phyloP scores from a whole-genome alignment of 2,113 vertebrate genomes.

The Vidua macroura region DNA sequence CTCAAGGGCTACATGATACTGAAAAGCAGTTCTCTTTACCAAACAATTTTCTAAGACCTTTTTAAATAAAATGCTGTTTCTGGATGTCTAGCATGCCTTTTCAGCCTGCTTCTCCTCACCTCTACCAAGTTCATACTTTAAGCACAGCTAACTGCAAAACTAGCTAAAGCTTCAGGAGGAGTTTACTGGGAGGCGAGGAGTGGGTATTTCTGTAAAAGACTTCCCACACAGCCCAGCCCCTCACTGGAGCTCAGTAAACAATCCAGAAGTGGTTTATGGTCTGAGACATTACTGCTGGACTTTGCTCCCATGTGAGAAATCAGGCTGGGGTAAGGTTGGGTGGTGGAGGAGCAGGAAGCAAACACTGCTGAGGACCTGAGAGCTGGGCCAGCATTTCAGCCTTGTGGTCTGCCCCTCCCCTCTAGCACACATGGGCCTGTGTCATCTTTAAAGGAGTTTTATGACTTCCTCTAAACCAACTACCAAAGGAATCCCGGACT shows the following conservation, averaged over 20 bases:
- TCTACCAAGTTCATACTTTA: background rate
- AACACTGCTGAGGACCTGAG: background rate
- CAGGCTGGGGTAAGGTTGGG: background rate
- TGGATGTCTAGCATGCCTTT: background rate
- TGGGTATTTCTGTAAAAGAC: background rate
- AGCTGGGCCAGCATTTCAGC: background rate
- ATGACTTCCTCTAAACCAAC: slow-evolving; percentile 46
- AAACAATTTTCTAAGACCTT: background rate
- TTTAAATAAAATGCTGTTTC: background rate
- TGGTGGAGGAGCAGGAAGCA: background rate
- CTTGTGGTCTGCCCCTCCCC: background rate
- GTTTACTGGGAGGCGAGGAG: accelerated
- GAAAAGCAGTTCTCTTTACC: background rate
- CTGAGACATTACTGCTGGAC: background rate
- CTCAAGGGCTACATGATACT: background rate
- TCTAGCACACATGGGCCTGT: background rate
- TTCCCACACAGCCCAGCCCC: background rate
- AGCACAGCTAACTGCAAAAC: background rate
- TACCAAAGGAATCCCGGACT: slow-evolving; percentile 27
- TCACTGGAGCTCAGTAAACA: background rate
- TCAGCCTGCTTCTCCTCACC: background rate
- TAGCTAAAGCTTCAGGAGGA: background rate
- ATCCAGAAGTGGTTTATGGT: background rate
- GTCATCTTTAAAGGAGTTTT: slow-evolving; percentile 20
- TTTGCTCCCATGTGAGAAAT: background rate